These are phyloP conservation scores for Calonectris borealis DNA, from an alignment of 2,113 vertebrate genomes.

Conservation along the genomic window DNA sequence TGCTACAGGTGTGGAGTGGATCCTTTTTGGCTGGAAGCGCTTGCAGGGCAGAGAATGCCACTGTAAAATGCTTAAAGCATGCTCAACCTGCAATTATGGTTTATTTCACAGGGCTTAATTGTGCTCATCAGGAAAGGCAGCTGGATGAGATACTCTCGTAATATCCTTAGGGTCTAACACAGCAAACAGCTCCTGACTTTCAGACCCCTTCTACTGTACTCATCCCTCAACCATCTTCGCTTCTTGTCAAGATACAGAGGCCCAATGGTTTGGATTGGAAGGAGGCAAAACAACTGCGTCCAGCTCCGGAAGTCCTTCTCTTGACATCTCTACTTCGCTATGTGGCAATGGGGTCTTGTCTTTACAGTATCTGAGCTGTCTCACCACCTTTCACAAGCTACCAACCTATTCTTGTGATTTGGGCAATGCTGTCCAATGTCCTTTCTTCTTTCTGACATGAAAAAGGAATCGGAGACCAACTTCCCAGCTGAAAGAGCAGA, in stretches of 20 bases:
- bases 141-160: neutral
- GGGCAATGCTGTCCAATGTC: rapidly evolving
- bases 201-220: neutral
- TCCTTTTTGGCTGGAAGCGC: neutral
- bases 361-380: neutral
- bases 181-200: neutral
- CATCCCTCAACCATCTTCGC: neutral
- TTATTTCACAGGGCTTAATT: neutral
- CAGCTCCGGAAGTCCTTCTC: neutral
- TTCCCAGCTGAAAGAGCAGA: neutral
- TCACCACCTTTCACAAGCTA: neutral
- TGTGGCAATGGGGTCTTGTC: neutral
- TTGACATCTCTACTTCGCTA: neutral
- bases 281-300: neutral
- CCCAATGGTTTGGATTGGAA: neutral
- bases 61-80: neutral
- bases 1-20: neutral
- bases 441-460: neutral
- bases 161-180: neutral
- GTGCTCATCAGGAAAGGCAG: neutral
- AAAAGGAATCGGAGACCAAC: neutral
- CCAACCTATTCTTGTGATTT: neutral
- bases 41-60: neutral
- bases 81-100: neutral
- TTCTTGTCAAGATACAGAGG: neutral